Evolutionary conservation across 2,797 vertebrate species (phyloP).

Genomic region (Siniperca obscura): DNA sequence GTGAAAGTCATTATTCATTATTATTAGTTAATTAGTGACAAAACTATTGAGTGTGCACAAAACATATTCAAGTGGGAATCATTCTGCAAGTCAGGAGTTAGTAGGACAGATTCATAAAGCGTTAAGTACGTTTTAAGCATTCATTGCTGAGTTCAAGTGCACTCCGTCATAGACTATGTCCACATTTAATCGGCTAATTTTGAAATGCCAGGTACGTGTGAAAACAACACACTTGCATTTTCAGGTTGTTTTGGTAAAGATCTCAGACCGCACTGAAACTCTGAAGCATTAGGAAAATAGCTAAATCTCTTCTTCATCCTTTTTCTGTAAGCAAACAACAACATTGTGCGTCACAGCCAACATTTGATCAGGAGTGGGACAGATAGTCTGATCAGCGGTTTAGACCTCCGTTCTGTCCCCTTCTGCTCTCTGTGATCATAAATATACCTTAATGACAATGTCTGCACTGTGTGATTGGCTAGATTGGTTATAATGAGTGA

Average conservation of each 20-base stretch:
- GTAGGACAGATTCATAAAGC: not conserved
- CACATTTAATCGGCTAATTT: not conserved
- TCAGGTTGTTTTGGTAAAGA: not conserved
- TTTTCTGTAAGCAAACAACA: not conserved
- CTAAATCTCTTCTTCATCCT: not conserved
- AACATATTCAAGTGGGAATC: conserved; percentile 24
- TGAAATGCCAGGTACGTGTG: not conserved
- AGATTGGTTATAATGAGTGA: not conserved
- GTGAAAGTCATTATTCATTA: not conserved
- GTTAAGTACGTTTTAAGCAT: not conserved
- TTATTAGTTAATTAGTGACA: not conserved
- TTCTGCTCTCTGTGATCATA: not conserved
- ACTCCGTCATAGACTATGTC: not conserved
- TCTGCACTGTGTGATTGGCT: not conserved
- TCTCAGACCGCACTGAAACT: not conserved
- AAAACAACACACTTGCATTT: not conserved
- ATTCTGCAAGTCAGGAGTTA: not conserved
- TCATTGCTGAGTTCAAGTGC: not conserved
- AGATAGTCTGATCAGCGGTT: not conserved
- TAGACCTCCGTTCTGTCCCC: not conserved
- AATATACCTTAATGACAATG: not conserved
- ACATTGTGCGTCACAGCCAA: not conserved
- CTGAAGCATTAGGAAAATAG: not conserved
- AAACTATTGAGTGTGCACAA: not conserved
- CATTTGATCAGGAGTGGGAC: not conserved